Evolutionary conservation across 1,140 invertebrate genomes (phyloP).

Genomic region (Archegozetes longisetosus): DNA sequence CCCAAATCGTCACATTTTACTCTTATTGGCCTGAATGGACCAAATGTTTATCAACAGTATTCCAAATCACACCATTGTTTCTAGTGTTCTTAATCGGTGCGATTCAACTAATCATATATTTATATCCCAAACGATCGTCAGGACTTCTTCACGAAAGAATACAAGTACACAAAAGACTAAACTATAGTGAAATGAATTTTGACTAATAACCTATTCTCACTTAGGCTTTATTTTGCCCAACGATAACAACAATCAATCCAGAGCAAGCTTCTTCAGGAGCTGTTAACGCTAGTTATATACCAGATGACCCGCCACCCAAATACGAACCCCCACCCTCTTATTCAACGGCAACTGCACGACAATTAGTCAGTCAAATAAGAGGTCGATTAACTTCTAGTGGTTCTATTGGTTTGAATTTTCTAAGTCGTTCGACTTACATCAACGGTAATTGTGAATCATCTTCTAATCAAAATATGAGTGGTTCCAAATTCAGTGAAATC

Average conservation of each 20-base stretch:
- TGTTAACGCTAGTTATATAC: conserved; percentile 14
- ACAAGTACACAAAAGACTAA: neutral
- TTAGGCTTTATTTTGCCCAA: conserved; percentile 1
- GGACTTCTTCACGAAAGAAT: conserved; percentile 15
- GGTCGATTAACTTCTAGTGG: neutral
- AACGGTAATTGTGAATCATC: neutral
- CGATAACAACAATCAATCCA: neutral
- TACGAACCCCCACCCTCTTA: conserved; percentile 83
- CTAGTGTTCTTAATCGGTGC: conserved; percentile 32
- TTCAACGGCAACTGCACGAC: conserved; percentile 56
- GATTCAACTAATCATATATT: neutral
- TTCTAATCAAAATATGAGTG: too few species aligned
- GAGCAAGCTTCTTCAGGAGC: neutral
- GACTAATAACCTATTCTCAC: neutral
- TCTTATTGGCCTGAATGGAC: conserved; percentile 58
- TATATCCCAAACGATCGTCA: conserved; percentile 21
- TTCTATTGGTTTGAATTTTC: neutral
- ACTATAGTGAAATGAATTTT: neutral
- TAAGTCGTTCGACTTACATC: neutral
- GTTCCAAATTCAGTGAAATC: too few species aligned
- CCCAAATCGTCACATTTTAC: conserved; percentile 31
- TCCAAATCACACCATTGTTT: conserved; percentile 58
- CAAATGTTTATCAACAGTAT: conserved; percentile 51
- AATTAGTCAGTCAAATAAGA: neutral
- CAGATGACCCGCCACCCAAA: conserved; percentile 71